A percentile compares a stretch with the other conserved stretches of the same genome.
phyloP scores from a whole-genome alignment of 2,797 vertebrate genomes.

The Eulemur albifrons region DNA sequence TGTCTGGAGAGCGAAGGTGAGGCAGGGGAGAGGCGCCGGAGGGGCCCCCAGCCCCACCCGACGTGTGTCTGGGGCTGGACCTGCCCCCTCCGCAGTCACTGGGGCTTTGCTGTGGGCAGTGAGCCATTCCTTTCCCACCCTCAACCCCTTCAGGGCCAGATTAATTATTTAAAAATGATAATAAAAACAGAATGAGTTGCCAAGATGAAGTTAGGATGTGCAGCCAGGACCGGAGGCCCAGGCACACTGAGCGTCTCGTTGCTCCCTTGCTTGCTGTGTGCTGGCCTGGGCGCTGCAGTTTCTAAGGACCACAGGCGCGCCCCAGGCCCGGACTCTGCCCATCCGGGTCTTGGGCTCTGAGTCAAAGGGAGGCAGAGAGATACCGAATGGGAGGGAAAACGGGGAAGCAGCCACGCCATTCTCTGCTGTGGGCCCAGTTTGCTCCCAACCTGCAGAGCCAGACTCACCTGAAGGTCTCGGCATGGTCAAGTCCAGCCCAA shows the following conservation, averaged over 20 bases:
- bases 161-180: neutral
- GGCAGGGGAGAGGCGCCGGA: rapidly evolving
- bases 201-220: neutral
- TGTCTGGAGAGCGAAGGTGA: neutral
- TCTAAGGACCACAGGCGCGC: neutral
- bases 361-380: neutral
- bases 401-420: neutral
- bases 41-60: rapidly evolving
- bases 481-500: neutral
- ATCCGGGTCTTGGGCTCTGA: neutral
- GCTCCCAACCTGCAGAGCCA: neutral
- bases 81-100: rapidly evolving
- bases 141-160: neutral
- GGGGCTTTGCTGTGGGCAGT: rapidly evolving
- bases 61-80: neutral
- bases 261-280: neutral
- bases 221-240: neutral
- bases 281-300: neutral
- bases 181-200: neutral
- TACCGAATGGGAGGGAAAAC: rapidly evolving
- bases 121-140: rapidly evolving
- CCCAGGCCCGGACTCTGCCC: neutral
- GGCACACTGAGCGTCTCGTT: neutral
- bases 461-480: no score
- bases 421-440: neutral